These are phyloP conservation scores for Probosciger aterrimus DNA, from an alignment of 2,113 vertebrate species.

Conservation along the genomic window DNA sequence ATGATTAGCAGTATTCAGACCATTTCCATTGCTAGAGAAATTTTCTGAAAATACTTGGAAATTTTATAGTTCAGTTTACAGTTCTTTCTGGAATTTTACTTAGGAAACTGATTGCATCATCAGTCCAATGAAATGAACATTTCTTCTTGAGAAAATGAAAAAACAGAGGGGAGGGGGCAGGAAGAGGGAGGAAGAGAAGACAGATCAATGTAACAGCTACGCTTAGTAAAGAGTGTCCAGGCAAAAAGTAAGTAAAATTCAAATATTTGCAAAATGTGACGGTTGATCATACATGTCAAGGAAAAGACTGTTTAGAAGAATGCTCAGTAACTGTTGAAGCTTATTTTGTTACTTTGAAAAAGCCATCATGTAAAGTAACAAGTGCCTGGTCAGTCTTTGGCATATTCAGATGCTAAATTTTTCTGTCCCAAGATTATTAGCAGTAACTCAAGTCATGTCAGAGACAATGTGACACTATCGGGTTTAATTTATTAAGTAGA, in stretches of 20 bases:
- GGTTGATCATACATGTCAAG: not conserved
- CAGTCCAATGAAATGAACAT: not conserved
- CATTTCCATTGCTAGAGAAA: not conserved
- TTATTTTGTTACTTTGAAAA: not conserved
- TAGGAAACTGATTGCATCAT: not conserved
- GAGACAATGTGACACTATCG: not conserved
- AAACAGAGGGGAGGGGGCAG: not conserved
- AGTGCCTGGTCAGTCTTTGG: not conserved
- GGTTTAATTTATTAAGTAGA: not conserved
- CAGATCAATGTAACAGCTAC: not conserved
- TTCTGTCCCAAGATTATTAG: not conserved
- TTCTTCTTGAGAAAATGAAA: not conserved
- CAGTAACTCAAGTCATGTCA: not conserved
- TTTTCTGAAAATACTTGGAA: not conserved
- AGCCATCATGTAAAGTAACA: not conserved
- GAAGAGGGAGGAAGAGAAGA: not conserved
- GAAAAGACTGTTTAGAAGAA: not conserved
- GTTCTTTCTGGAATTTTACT: not conserved
- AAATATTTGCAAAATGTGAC: not conserved
- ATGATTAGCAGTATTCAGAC: not conserved
- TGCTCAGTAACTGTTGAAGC: not conserved
- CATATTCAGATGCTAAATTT: not conserved
- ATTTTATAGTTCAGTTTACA: not conserved
- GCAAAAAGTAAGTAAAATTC: not conserved
- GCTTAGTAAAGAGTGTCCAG: fast-evolving